A percentile compares a stretch with the other conserved stretches of the same genome.
Evolutionary conservation across 1,140 invertebrate species (phyloP).

Genomic region (Leptonema lineaticorne): DNA sequence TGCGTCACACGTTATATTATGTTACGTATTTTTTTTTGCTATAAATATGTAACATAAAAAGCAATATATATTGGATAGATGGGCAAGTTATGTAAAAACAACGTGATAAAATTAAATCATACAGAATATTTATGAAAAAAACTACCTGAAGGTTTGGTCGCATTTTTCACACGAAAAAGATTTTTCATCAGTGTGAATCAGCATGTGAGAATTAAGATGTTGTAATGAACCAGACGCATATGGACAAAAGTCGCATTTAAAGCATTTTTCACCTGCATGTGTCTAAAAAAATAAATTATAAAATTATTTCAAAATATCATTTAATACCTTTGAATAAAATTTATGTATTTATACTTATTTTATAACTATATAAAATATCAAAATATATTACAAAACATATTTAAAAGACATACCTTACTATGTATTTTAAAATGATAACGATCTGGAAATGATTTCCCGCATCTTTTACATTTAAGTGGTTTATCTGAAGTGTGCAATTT

Average conservation of each 20-base stretch:
- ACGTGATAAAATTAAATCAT: too few relatives aligned
- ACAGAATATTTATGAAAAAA: too few relatives aligned
- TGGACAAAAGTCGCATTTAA: slow-evolving; percentile 91
- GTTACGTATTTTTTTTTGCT: too few relatives aligned
- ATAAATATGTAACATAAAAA: too few relatives aligned
- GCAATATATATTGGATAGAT: too few relatives aligned
- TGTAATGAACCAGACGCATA: slow-evolving; percentile 91
- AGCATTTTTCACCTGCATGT: slow-evolving; percentile 97
- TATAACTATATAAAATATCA: not conserved
- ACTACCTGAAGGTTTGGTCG: slow-evolving; percentile 68
- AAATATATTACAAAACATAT: not conserved
- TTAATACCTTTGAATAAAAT: not conserved
- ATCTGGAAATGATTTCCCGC: slow-evolving; percentile 91
- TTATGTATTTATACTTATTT: not conserved
- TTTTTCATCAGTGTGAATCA: slow-evolving; percentile 93
- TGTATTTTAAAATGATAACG: slow-evolving; percentile 73
- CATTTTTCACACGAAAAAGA: slow-evolving; percentile 83
- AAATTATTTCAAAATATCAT: not conserved
- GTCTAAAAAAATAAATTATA: slow-evolving; percentile 57
- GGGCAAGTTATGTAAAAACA: too few relatives aligned
- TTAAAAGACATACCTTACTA: slow-evolving; percentile 52
- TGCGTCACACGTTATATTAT: too few relatives aligned
- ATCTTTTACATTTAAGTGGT: slow-evolving; percentile 89
- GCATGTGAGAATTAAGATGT: slow-evolving; percentile 94
- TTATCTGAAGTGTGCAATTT: slow-evolving; percentile 94